These are phyloP conservation scores for Spea bombifrons DNA, from an alignment of 2,113 vertebrate species.

Conservation along the genomic window DNA sequence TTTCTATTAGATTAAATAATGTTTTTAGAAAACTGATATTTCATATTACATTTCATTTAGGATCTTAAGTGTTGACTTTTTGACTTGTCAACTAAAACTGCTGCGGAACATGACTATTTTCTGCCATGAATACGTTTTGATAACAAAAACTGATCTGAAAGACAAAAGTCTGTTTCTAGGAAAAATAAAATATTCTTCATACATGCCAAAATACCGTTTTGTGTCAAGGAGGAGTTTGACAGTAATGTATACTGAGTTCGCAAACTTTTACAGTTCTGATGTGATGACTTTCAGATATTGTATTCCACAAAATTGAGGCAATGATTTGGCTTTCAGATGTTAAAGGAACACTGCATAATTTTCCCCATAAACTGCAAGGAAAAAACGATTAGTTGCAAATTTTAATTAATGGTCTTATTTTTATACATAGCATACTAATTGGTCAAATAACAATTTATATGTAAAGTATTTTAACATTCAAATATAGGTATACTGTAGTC, in stretches of 20 bases:
- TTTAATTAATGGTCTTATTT: too few species aligned
- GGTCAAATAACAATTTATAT: not conserved
- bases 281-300: slow-evolving; percentile 1
- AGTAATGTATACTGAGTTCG: slow-evolving; percentile 1
- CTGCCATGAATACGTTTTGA: slow-evolving; percentile 28
- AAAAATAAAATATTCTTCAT: slow-evolving; percentile 7
- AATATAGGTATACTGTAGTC: too few species aligned
- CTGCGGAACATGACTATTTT: slow-evolving; percentile 27
- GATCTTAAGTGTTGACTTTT: slow-evolving; percentile 41
- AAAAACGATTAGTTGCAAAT: too few species aligned
- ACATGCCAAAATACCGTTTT: slow-evolving; percentile 33
- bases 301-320: not conserved
- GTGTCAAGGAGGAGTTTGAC: slow-evolving; percentile 17
- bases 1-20: slow-evolving; percentile 50
- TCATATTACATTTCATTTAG: slow-evolving; percentile 43
- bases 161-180: not conserved
- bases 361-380: not conserved
- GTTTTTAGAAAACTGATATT: slow-evolving; percentile 47
- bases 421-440: too few species aligned
- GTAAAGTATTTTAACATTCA: too few species aligned
- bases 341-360: slow-evolving; percentile 11
- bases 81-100: slow-evolving; percentile 38
- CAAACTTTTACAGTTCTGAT: not conserved
- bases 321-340: slow-evolving; percentile 6
- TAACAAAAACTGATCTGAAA: slow-evolving; percentile 17